phyloP scores from a whole-genome alignment of 2,888 invertebrate species.

The Tricholauxania praeusta region DNA sequence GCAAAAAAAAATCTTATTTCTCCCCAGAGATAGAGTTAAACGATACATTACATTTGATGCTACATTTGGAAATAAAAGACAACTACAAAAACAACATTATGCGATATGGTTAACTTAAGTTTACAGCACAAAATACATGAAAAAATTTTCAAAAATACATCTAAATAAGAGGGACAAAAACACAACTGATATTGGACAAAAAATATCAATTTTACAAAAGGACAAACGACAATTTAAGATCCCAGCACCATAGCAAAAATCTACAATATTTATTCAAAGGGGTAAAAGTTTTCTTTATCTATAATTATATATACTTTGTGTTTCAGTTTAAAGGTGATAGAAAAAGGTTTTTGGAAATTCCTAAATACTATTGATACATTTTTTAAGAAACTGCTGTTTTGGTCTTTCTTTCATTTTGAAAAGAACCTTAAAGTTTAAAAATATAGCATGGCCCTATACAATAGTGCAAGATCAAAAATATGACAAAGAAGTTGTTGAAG shows the following conservation, averaged over 20 bases:
- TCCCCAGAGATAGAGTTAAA: background rate
- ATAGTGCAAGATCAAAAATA: background rate
- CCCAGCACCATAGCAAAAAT: conserved; percentile 14
- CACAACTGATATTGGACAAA: no score
- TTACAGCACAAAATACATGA: background rate
- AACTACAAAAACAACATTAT: background rate
- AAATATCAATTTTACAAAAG: background rate
- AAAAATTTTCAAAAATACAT: no score
- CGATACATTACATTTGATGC: no score
- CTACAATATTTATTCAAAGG: background rate
- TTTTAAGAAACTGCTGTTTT: no score
- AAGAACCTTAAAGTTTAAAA: no score
- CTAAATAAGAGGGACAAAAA: no score
- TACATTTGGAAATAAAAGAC: background rate
- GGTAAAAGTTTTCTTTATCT: background rate
- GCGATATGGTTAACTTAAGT: conserved; percentile 12
- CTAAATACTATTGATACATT: conserved; percentile 42
- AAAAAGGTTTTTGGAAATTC: background rate
- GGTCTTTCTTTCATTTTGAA: no score
- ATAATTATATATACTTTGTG: conserved; percentile 30
- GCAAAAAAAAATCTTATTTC: background rate
- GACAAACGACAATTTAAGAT: conserved; percentile 5
- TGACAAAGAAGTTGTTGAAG: background rate
- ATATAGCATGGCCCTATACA: no score
- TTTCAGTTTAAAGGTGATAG: conserved; percentile 2